Evolutionary conservation across 2,113 vertebrate genomes (phyloP).

Genomic region (Scortum barcoo): DNA sequence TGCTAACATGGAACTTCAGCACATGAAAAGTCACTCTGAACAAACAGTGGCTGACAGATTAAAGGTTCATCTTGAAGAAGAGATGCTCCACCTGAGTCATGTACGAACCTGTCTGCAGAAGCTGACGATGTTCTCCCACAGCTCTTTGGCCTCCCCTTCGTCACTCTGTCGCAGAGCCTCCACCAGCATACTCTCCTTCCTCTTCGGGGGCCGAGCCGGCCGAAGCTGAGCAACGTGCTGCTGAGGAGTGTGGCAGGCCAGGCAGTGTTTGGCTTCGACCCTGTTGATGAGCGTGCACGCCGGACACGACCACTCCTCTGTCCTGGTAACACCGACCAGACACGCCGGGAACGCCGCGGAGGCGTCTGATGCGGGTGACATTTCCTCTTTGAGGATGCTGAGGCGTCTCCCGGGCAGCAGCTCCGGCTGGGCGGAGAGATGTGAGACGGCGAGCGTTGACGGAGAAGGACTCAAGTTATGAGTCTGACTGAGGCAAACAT

Average conservation of each 20-base stretch:
- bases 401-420: constrained; percentile 70
- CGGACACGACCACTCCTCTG: constrained; percentile 86
- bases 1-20: no score
- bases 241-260: constrained; percentile 88
- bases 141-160: constrained; percentile 89
- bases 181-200: constrained; percentile 88
- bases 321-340: rapidly evolving
- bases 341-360: neutral
- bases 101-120: constrained; percentile 89
- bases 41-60: no score
- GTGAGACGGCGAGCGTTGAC: constrained; percentile 9
- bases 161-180: constrained; percentile 90
- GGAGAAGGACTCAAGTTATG: neutral
- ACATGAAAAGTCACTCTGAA: no score
- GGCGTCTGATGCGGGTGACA: constrained; percentile 38
- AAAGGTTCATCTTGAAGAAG: neutral
- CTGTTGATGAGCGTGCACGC: constrained; percentile 90
- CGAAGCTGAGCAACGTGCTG: constrained; percentile 76
- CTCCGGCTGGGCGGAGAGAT: constrained; percentile 35
- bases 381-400: constrained; percentile 66
- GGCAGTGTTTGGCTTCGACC: constrained; percentile 84
- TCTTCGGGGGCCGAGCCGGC: constrained; percentile 70
- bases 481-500: constrained; percentile 26
- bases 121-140: constrained; percentile 91
- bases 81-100: neutral